Evolutionary conservation across 2,113 vertebrate species (phyloP).

Genomic region (Spea bombifrons): DNA sequence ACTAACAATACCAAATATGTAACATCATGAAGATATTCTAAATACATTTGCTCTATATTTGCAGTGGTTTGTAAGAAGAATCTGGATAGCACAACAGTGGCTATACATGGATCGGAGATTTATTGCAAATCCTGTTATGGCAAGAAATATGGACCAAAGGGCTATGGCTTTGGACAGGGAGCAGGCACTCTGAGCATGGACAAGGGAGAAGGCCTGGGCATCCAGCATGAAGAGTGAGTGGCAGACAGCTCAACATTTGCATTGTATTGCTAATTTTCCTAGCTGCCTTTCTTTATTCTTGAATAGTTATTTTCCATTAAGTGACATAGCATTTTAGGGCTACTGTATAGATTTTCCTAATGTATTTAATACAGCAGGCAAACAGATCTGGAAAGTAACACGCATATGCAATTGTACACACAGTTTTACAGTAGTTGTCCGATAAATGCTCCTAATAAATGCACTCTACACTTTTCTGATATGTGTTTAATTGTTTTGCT

Average conservation of each 20-base stretch:
- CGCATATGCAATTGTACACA: too few species aligned
- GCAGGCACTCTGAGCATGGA: slow-evolving; percentile 88
- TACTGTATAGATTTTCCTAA: too few species aligned
- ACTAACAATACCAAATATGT: too few species aligned
- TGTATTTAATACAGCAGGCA: too few species aligned
- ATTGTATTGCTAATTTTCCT: not conserved
- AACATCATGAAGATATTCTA: too few species aligned
- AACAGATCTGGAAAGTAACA: too few species aligned
- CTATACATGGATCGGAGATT: slow-evolving; percentile 85
- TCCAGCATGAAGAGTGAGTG: slow-evolving; percentile 80
- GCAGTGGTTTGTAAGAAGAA: slow-evolving; percentile 89
- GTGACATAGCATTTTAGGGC: too few species aligned
- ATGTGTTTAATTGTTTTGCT: not conserved
- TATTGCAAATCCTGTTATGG: slow-evolving; percentile 91
- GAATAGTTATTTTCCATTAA: too few species aligned
- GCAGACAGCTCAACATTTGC: not conserved
- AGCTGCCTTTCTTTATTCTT: not conserved
- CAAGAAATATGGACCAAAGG: slow-evolving; percentile 93
- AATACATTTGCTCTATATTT: too few species aligned
- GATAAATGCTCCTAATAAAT: too few species aligned
- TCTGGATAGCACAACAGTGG: slow-evolving; percentile 89
- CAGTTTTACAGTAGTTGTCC: too few species aligned
- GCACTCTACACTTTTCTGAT: not conserved
- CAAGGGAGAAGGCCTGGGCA: slow-evolving; percentile 83
- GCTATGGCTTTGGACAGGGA: slow-evolving; percentile 87